Conservation (phyloP, 2,113 vertebrate species). For the Seriola quinqueradiata region DNA sequence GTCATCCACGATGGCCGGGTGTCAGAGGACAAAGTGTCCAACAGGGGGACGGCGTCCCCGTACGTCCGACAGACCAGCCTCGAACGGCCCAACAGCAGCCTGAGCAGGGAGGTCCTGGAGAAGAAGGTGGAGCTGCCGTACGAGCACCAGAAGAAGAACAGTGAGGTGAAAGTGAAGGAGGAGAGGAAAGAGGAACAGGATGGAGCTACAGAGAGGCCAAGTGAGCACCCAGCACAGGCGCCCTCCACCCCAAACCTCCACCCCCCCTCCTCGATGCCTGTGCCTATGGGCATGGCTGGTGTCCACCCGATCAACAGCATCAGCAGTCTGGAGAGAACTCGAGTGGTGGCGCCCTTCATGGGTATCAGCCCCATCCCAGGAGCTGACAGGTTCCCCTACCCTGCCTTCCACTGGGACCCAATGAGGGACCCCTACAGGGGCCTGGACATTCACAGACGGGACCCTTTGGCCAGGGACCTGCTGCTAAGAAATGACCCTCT, state of each 20-base stretch:
- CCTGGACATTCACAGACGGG: constrained; percentile 91
- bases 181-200: constrained; percentile 96
- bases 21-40: constrained; percentile 91
- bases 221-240: constrained; percentile 83
- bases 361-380: constrained; percentile 96
- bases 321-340: constrained; percentile 93
- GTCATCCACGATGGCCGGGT: constrained; percentile 87
- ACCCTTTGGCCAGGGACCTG: constrained; percentile 88
- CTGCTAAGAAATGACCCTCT: constrained; percentile 92
- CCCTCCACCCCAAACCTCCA: constrained; percentile 86
- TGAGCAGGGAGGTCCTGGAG: constrained; percentile 88
- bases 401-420: constrained; percentile 97
- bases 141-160: constrained; percentile 92
- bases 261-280: constrained; percentile 89
- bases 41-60: constrained; percentile 89
- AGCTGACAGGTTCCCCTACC: constrained; percentile 95
- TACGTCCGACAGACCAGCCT: constrained; percentile 86
- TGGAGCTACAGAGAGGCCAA: constrained; percentile 84
- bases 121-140: constrained; percentile 89
- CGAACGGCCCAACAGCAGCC: constrained; percentile 87
- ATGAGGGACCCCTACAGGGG: constrained; percentile 96
- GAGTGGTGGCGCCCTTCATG: constrained; percentile 97
- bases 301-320: constrained; percentile 95
- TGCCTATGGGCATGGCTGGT: constrained; percentile 91
- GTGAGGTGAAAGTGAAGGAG: constrained; percentile 96